Conservation (phyloP, 2,113 vertebrate genomes). For the Castor canadensis region DNA sequence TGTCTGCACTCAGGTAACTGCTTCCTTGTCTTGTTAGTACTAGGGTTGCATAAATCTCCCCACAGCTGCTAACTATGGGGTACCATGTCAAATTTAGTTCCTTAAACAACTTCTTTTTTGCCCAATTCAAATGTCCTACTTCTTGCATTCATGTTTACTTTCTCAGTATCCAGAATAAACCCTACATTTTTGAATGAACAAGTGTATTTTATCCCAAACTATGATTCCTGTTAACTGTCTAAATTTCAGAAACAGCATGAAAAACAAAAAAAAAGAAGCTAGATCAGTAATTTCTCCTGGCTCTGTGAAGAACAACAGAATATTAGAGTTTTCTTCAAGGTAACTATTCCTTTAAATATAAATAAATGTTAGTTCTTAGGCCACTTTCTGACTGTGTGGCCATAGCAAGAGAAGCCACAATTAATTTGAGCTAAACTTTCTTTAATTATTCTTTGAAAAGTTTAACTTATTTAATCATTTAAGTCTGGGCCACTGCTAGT, state of each 20-base stretch:
- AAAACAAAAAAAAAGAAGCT: background rate
- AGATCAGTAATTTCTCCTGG: background rate
- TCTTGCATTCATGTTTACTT: constrained; percentile 22
- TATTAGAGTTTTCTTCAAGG: background rate
- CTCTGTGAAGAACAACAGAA: background rate
- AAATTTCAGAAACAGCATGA: constrained; percentile 32
- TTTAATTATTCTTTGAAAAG: constrained; percentile 2
- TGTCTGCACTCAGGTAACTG: background rate
- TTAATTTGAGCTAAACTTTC: background rate
- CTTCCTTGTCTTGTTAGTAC: background rate
- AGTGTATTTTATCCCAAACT: background rate
- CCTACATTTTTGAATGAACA: background rate
- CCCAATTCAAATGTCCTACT: background rate
- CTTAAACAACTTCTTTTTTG: background rate
- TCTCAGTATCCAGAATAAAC: background rate
- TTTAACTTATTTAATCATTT: background rate
- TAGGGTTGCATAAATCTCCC: background rate
- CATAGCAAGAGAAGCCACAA: background rate
- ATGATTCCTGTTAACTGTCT: background rate
- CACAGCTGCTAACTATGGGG: background rate
- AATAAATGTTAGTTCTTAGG: background rate
- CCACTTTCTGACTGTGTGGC: background rate
- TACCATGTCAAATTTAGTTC: background rate
- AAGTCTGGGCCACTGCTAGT: background rate
- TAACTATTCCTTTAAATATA: background rate